Evolutionary conservation across 2,113 vertebrate species (phyloP), one percentile per base, ranked within the genome.

Genomic region (Todiramphus saurophagus): DNA sequence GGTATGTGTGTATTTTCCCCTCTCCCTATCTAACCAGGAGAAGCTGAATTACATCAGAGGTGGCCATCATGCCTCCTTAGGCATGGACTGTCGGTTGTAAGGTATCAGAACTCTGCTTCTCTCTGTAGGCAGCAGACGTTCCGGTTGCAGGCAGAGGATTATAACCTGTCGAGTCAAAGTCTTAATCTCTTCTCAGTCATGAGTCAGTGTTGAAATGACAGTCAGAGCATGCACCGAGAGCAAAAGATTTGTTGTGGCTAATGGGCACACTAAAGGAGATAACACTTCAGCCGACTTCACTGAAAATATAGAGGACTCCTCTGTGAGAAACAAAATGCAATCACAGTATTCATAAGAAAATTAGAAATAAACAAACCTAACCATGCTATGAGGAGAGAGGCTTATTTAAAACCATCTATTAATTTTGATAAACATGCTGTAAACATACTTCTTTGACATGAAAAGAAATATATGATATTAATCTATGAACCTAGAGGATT

Each of bases 171-270:
- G 5, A 94, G 81, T 72, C 81, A 85, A 93, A 92, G 83, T 90
- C 90, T 89, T 92, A 82, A 83, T 93, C 81, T 89, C 86, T 76
- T 85, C 62, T 91, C 66, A 76, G 70, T 51, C 7, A 31, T 79
- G 89, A 94, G 30, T 89, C 80, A 76, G 58, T 92, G 83, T 84
- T 80, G 87, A 94, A 93, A 87, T 37, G 44, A 90, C 88, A 92
- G 81, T 73, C 81, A 76, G 95, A 85, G 90, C 77, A 85, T 69
- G 83, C 69, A 94, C 55, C 48, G 84, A 62, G 86, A 94, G 80
- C 60, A 64, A 44, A 90, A 76, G 80, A 69, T 50, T 72, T 89
- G 39, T 76, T 94, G 33, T 37, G 60, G 76, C 62, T 95, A 78
- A 92, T 80, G 35, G 66, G 44, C 87, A 81, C 7, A 12, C 28